A percentile compares a stretch with the other conserved stretches of the same genome.
phyloP scores from a whole-genome alignment of 2,888 invertebrate species.

The Apamea epomidion region DNA sequence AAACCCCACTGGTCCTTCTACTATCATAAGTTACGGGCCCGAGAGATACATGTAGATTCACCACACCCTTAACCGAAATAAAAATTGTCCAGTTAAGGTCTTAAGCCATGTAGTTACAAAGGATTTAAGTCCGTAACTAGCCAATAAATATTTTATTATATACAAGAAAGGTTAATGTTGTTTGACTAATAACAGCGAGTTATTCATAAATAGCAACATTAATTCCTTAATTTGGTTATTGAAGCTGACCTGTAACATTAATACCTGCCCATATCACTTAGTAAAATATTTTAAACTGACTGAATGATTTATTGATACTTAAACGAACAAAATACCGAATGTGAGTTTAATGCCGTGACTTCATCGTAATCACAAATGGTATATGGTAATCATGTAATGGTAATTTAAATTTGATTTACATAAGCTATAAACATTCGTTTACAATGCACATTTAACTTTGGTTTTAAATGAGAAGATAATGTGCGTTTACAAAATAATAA shows the following conservation, averaged over 20 bases:
- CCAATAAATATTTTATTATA: constrained; percentile 9
- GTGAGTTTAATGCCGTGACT: constrained; percentile 67
- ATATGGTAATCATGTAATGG: constrained; percentile 65
- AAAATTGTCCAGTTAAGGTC: not conserved
- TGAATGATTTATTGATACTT: constrained; percentile 63
- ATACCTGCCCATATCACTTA: constrained; percentile 24
- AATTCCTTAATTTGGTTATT: constrained; percentile 9
- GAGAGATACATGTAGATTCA: no score
- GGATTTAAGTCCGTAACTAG: not conserved
- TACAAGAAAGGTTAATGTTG: not conserved
- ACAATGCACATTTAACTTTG: constrained; percentile 39
- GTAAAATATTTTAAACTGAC: constrained; percentile 47
- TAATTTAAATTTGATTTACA: constrained; percentile 62
- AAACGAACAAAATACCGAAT: constrained; percentile 62
- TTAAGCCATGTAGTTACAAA: not conserved
- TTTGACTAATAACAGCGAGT: not conserved
- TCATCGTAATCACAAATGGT: constrained; percentile 62
- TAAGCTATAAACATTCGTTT: constrained; percentile 60
- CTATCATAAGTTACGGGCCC: no score
- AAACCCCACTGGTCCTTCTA: no score
- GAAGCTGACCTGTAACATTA: constrained; percentile 22
- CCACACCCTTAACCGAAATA: not conserved
- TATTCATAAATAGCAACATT: constrained; percentile 17
- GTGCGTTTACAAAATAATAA: not conserved
- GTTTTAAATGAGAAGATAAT: constrained; percentile 15